A percentile compares a stretch with the other conserved stretches of the same genome.
Evolutionary conservation across 1,140 invertebrate genomes (phyloP).

Genomic region (Orussus abietinus): DNA sequence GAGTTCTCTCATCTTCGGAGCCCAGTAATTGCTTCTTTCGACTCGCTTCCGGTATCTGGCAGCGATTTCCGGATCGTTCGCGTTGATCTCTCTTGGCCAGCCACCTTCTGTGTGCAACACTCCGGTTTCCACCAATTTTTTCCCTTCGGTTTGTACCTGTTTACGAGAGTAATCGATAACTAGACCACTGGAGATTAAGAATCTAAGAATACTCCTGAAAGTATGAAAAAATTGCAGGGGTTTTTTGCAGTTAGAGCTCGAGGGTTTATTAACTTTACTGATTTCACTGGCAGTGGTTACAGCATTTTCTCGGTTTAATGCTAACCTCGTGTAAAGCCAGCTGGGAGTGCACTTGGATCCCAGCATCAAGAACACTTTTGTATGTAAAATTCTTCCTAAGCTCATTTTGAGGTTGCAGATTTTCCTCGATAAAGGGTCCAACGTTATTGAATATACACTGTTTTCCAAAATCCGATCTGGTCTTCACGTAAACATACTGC

Average conservation of each 20-base stretch:
- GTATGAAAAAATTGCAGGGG: slow-evolving; percentile 9
- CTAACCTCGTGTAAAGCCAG: slow-evolving; percentile 64
- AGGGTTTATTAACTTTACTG: too few species aligned
- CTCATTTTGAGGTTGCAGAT: slow-evolving; percentile 65
- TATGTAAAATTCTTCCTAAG: slow-evolving; percentile 66
- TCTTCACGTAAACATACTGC: slow-evolving; percentile 63
- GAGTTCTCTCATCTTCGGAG: slow-evolving; percentile 72
- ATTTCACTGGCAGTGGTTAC: too few species aligned
- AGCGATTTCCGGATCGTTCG: slow-evolving; percentile 81
- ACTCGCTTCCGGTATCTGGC: slow-evolving; percentile 84
- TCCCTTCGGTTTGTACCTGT: slow-evolving; percentile 64
- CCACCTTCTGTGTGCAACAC: slow-evolving; percentile 93
- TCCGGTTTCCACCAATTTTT: slow-evolving; percentile 69
- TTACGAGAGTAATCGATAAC: slow-evolving; percentile 33
- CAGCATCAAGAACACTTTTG: slow-evolving; percentile 59
- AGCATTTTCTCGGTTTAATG: too few species aligned
- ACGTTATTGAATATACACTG: slow-evolving; percentile 71
- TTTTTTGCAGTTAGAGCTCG: neutral
- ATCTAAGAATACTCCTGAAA: too few species aligned
- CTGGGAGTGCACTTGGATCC: slow-evolving; percentile 58
- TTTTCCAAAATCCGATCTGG: slow-evolving; percentile 67
- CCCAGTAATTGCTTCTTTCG: slow-evolving; percentile 91
- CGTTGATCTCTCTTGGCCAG: slow-evolving; percentile 94
- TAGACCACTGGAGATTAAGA: neutral
- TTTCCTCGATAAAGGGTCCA: slow-evolving; percentile 65